Percentiles rank a stretch among this genome's conserved stretches.
Conservation (phyloP, 2,797 vertebrate species). For the Liparis tanakae region DNA sequence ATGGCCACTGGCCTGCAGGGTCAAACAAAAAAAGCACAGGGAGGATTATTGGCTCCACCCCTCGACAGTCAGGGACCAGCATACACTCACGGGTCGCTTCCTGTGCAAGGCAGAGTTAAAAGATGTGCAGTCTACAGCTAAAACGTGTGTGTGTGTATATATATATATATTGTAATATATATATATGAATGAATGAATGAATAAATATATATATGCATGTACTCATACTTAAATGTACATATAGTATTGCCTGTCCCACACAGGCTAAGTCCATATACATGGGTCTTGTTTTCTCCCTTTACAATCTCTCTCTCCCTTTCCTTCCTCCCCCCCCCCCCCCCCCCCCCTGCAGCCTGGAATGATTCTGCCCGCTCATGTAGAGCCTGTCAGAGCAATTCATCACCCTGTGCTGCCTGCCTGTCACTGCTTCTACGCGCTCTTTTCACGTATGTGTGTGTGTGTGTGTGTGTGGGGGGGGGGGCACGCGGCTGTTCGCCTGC, state of each 20-base stretch:
- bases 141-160: too few relatives aligned
- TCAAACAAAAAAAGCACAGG: conserved; percentile 6
- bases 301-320: too few relatives aligned
- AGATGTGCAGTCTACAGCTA: too few relatives aligned
- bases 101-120: too few relatives aligned
- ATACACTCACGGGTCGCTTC: too few relatives aligned
- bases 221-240: too few relatives aligned
- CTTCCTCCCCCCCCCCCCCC: background rate
- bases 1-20: conserved; percentile 90
- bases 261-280: conserved; percentile 45
- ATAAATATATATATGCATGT: too few relatives aligned
- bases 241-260: background rate
- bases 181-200: too few relatives aligned
- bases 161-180: too few relatives aligned
- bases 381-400: conserved; percentile 79
- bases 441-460: conserved; percentile 1
- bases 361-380: conserved; percentile 78
- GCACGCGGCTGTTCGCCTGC: conserved; percentile 36
- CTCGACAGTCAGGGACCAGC: too few relatives aligned
- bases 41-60: background rate
- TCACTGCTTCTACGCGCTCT: conserved; percentile 40
- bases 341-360: conserved; percentile 55
- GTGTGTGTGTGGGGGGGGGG: background rate
- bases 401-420: conserved; percentile 66
- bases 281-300: conserved; percentile 25